Conservation (phyloP, 1,140 invertebrate genomes). For the Neodiprion pinetum region DNA sequence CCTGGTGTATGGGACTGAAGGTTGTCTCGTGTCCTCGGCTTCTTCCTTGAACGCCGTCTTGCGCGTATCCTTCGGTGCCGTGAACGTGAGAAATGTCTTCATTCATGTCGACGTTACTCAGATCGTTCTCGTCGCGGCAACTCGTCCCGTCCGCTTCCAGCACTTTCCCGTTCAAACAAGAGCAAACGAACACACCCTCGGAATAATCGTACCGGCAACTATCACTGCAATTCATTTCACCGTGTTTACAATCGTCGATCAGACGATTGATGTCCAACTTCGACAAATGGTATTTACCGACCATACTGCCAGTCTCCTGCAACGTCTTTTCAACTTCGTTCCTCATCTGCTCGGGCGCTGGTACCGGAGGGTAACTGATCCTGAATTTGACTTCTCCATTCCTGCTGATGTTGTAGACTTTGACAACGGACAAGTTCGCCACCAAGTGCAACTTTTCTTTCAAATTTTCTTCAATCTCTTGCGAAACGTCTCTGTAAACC, state of each 20-base stretch:
- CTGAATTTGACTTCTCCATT: slow-evolving; percentile 52
- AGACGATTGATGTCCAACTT: slow-evolving; percentile 54
- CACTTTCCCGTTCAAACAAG: slow-evolving; percentile 67
- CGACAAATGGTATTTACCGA: slow-evolving; percentile 49
- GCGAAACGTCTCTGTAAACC: slow-evolving; percentile 67
- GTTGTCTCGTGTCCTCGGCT: slow-evolving; percentile 55
- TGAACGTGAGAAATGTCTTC: slow-evolving; percentile 21
- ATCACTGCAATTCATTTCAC: slow-evolving; percentile 79
- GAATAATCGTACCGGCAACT: slow-evolving; percentile 76
- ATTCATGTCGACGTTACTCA: slow-evolving; percentile 46
- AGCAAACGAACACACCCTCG: slow-evolving; percentile 70
- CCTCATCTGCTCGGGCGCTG: slow-evolving; percentile 43
- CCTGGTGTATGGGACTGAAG: slow-evolving; percentile 49
- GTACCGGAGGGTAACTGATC: slow-evolving; percentile 47
- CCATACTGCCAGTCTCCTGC: slow-evolving; percentile 39
- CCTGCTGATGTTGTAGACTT: slow-evolving; percentile 68
- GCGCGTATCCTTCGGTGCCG: slow-evolving; percentile 25
- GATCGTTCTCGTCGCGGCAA: slow-evolving; percentile 50
- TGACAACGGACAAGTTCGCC: slow-evolving; percentile 57
- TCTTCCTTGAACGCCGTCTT: slow-evolving; percentile 49
- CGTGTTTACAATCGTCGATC: slow-evolving; percentile 76
- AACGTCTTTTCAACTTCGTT: slow-evolving; percentile 48
- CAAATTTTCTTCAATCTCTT: slow-evolving; percentile 66
- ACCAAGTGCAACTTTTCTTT: slow-evolving; percentile 50
- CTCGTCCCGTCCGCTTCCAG: slow-evolving; percentile 60